These are phyloP conservation scores for Caenorhabditis latens DNA, from an alignment of 1,140 invertebrate genomes.

Conservation along the genomic window DNA sequence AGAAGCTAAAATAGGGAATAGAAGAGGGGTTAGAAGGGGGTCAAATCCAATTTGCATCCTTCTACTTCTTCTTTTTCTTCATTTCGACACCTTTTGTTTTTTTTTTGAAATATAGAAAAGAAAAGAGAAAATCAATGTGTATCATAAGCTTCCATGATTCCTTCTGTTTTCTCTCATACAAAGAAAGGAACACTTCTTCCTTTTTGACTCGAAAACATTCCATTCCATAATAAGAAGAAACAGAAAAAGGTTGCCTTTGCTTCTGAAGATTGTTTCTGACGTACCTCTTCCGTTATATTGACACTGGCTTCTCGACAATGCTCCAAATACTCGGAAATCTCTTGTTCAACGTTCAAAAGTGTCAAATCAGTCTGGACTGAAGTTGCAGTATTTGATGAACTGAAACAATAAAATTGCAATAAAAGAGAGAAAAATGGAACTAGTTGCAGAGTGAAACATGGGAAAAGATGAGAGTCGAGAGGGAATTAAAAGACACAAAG, in stretches of 20 bases:
- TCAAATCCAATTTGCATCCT: slow-evolving; percentile 54
- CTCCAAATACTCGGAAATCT: slow-evolving; percentile 59
- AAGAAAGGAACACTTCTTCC: no score
- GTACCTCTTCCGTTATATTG: slow-evolving; percentile 43
- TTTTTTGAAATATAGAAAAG: slow-evolving; percentile 1
- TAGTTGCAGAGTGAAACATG: background rate
- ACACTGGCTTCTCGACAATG: slow-evolving; percentile 45
- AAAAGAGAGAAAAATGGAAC: background rate
- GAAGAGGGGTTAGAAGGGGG: slow-evolving; percentile 29
- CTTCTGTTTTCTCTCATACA: background rate
- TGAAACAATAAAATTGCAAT: slow-evolving; percentile 24
- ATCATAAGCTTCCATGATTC: slow-evolving; percentile 16
- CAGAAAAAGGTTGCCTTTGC: slow-evolving; percentile 3
- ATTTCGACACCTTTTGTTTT: slow-evolving; percentile 49
- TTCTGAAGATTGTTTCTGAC: background rate
- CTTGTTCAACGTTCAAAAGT: slow-evolving; percentile 62
- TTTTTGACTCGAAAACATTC: slow-evolving; percentile 29
- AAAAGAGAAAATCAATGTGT: slow-evolving; percentile 38
- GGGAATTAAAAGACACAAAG: slow-evolving; percentile 44
- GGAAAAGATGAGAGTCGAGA: background rate
- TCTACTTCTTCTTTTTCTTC: slow-evolving; percentile 11
- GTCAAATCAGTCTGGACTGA: slow-evolving; percentile 61
- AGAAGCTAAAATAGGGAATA: background rate
- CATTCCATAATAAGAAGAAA: slow-evolving; percentile 1
- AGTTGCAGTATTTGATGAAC: slow-evolving; percentile 42